A percentile compares a stretch with the other conserved stretches of the same genome.
phyloP scores from a whole-genome alignment of 2,888 invertebrate species.

The Nephrotoma flavescens region DNA sequence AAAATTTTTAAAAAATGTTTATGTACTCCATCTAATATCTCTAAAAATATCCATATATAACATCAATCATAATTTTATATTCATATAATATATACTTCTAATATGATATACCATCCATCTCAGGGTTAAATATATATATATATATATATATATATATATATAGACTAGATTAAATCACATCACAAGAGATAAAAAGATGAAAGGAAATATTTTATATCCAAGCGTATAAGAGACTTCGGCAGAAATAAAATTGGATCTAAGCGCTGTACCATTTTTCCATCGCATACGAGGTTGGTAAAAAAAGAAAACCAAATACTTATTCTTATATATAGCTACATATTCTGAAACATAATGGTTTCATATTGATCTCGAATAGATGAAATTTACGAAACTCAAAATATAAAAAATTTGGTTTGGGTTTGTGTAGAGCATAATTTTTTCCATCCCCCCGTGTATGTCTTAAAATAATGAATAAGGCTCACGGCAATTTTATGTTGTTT shows the following conservation, averaged over 20 bases:
- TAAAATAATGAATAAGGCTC: background rate
- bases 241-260: background rate
- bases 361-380: background rate
- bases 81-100: too few relatives aligned
- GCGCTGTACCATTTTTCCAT: background rate
- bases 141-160: too few relatives aligned
- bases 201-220: background rate
- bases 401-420: background rate
- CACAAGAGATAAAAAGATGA: background rate
- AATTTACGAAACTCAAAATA: background rate
- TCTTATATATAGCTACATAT: background rate
- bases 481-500: background rate
- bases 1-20: too few relatives aligned
- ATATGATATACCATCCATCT: background rate
- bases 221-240: background rate
- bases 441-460: background rate
- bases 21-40: too few relatives aligned
- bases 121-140: background rate
- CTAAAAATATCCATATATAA: too few relatives aligned
- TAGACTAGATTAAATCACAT: background rate
- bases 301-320: background rate
- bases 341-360: background rate
- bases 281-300: background rate
- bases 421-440: background rate
- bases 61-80: too few relatives aligned